phyloP scores from a whole-genome alignment of 2,113 vertebrate species.

The Grus americana region DNA sequence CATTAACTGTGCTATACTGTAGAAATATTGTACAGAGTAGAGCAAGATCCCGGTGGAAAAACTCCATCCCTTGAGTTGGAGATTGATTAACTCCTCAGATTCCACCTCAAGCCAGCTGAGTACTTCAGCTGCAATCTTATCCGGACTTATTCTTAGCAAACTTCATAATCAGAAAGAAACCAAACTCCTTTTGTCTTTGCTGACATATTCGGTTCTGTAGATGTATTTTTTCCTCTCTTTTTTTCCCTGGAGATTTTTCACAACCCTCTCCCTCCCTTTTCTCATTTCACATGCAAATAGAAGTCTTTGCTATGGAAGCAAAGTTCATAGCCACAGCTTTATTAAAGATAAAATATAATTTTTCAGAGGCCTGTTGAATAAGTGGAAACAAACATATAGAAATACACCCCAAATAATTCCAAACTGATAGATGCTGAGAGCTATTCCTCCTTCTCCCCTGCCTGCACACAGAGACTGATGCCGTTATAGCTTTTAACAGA shows the following conservation, averaged over 20 bases:
- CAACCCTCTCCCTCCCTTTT: not conserved
- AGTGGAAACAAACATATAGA: not conserved
- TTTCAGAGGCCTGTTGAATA: not conserved
- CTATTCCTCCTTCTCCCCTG: not conserved
- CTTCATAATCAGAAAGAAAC: not conserved
- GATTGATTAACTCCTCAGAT: not conserved
- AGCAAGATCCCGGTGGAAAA: not conserved
- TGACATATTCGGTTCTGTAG: not conserved
- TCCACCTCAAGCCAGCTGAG: not conserved
- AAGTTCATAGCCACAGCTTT: not conserved
- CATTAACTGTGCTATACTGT: not conserved
- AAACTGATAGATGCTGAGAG: not conserved
- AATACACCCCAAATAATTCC: not conserved
- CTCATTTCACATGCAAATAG: not conserved
- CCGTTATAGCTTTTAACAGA: not conserved
- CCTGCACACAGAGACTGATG: not conserved
- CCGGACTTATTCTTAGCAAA: not conserved
- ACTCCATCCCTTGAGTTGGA: not conserved
- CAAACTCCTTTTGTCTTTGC: not conserved
- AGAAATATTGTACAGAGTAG: not conserved
- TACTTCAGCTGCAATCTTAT: not conserved
- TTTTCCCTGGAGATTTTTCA: not conserved
- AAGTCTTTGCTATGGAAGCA: not conserved
- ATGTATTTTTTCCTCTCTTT: not conserved
- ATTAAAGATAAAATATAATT: not conserved